phyloP scores from a whole-genome alignment of 2,113 vertebrate species.

The Prolemur simus region DNA sequence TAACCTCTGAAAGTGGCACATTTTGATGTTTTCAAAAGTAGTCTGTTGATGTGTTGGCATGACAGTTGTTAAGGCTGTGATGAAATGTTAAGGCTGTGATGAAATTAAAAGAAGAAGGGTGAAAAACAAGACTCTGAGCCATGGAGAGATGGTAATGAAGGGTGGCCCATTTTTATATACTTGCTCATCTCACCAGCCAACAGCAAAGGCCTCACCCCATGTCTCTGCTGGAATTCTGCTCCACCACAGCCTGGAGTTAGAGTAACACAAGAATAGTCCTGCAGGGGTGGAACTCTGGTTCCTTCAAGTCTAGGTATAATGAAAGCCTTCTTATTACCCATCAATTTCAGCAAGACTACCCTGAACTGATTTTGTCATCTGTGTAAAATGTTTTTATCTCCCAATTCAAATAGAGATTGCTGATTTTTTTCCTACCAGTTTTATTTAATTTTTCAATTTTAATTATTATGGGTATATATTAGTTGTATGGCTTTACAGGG shows the following conservation, averaged over 20 bases:
- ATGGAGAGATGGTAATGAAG: not conserved
- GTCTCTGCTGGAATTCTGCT: not conserved
- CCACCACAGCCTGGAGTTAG: not conserved
- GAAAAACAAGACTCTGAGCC: not conserved
- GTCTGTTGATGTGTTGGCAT: not conserved
- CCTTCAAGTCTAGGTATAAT: not conserved
- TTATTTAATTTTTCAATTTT: not conserved
- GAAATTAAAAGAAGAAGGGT: not conserved
- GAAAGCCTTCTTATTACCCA: not conserved
- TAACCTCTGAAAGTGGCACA: not conserved
- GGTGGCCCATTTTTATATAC: not conserved
- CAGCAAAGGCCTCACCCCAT: not conserved
- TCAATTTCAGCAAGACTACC: not conserved
- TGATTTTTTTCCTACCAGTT: not conserved
- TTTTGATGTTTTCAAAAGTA: not conserved
- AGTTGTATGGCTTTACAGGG: no score
- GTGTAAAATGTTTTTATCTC: not conserved
- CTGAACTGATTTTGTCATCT: not conserved
- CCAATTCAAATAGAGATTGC: not conserved
- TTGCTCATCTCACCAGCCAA: not conserved
- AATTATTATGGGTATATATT: no score
- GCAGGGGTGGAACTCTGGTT: not conserved
- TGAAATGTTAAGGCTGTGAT: not conserved
- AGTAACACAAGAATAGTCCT: not conserved
- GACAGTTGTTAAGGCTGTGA: not conserved